Evolutionary conservation across 2,113 vertebrate genomes (phyloP), one percentile per base, ranked within the genome.

Genomic region (Prochilodus magdalenae): DNA sequence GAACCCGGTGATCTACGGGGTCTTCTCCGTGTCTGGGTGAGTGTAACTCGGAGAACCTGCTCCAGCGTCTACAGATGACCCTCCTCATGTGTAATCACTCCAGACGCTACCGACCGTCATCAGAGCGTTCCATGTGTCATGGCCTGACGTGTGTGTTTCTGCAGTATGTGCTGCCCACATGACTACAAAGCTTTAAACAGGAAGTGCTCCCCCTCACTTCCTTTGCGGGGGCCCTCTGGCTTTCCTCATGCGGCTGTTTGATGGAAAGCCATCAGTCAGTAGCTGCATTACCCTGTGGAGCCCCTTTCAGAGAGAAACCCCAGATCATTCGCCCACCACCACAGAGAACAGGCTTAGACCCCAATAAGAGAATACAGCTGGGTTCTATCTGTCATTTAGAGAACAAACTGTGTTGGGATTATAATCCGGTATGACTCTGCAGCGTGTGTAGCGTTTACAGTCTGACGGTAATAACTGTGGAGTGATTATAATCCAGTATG

Each of bases 11-110:
- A 98, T 99, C 89, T 99, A 98, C 0, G 97, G 96, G 0, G 97
- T 98, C 60, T 99, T 99, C 88, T 96, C 96, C 0, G 95, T 98
- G 60, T 98, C 97, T 0, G 98, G 98, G 98, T 99, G 77, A 95
- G 96, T 93, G 65, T 70, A 29, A 4, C 44, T 77, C 8, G 33
- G 33, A 36, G 33, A 77, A 26, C 5, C 33, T 70, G 13, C 69
- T 62, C 11, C 66, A 51, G 24, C 36, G 24, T 75, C 63, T 75
- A 27, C 33, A 26, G 67, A 47, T 18, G 71, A 13, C 30, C 71
- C 33, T 6, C 15, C 26, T 72, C 12, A 51, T 33, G 15, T 80
- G 4, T 24, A 30, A 59, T 60, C 62, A 5, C 63, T 62, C 15
- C 30, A 70, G 12, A 4, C 12, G 2, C 65, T 73, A 44, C 62